Evolutionary conservation across 1,140 invertebrate species (phyloP).

Genomic region (Steinernema feltiae): DNA sequence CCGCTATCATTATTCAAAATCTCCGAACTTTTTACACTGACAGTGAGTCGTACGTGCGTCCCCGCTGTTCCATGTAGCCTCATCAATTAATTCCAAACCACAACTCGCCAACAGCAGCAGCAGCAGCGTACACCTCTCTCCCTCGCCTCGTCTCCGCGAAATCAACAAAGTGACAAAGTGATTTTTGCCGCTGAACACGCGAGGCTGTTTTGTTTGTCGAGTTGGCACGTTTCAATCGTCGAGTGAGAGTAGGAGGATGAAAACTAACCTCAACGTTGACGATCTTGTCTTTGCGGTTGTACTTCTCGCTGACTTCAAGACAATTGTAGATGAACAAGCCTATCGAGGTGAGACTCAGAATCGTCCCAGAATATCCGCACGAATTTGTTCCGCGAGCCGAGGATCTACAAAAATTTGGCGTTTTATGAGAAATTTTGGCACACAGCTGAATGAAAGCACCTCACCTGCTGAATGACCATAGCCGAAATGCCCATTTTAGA

Average conservation of each 20-base stretch:
- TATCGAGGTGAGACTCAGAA: slow-evolving; percentile 25
- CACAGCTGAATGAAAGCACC: no score
- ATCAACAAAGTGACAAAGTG: slow-evolving; percentile 9
- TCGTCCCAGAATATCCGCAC: slow-evolving; percentile 19
- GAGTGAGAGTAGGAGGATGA: no score
- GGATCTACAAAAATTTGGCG: slow-evolving; percentile 6
- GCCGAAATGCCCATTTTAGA: no score
- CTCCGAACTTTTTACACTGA: no score
- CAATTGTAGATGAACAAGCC: slow-evolving; percentile 23
- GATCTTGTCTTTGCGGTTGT: slow-evolving; percentile 49
- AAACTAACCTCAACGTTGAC: slow-evolving; percentile 50
- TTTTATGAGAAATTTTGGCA: background rate
- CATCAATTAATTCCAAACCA: no score
- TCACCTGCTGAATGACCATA: no score
- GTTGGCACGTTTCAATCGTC: no score
- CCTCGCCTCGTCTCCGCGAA: background rate
- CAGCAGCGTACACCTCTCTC: no score
- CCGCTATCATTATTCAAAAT: no score
- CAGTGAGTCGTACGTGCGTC: no score
- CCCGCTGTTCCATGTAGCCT: no score
- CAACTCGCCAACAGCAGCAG: no score
- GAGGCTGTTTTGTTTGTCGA: background rate
- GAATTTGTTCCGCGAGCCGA: slow-evolving; percentile 5
- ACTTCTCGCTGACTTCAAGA: slow-evolving; percentile 28
- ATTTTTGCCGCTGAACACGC: slow-evolving; percentile 12